Conservation (phyloP, 2,888 invertebrate species). For the Trichogramma dendrolimi region DNA sequence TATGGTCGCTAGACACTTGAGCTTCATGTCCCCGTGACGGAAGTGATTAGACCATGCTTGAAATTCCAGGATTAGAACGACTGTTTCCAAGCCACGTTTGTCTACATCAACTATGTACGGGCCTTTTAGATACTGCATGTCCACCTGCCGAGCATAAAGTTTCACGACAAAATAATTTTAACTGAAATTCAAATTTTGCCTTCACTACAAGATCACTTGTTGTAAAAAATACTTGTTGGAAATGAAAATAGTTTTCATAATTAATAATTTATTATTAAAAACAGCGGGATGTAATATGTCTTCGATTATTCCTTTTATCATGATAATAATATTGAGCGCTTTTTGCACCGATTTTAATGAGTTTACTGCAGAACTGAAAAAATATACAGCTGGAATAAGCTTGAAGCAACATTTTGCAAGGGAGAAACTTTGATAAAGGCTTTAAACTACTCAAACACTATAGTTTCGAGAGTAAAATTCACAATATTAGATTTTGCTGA, state of each 20-base stretch:
- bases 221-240: background rate
- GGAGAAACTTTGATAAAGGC: too few species aligned
- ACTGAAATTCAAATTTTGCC: background rate
- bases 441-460: too few species aligned
- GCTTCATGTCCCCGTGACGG: conserved; percentile 76
- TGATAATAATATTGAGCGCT: too few species aligned
- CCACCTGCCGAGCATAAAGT: conserved; percentile 31
- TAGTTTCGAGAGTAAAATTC: too few species aligned
- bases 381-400: too few species aligned
- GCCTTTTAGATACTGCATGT: conserved; percentile 42
- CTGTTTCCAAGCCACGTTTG: conserved; percentile 66
- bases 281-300: too few species aligned
- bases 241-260: background rate
- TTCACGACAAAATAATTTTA: background rate
- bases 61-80: conserved; percentile 73
- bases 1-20: conserved; percentile 84
- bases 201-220: background rate
- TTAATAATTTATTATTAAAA: too few species aligned
- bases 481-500: too few species aligned
- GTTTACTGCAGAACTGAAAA: too few species aligned
- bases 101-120: conserved; percentile 53
- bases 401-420: too few species aligned
- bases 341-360: too few species aligned
- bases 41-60: conserved; percentile 75
- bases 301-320: too few species aligned